A percentile compares a stretch with the other conserved stretches of the same genome.
Evolutionary conservation across 2,113 vertebrate species (phyloP).

Genomic region (zebrafish (Danio rerio)): DNA sequence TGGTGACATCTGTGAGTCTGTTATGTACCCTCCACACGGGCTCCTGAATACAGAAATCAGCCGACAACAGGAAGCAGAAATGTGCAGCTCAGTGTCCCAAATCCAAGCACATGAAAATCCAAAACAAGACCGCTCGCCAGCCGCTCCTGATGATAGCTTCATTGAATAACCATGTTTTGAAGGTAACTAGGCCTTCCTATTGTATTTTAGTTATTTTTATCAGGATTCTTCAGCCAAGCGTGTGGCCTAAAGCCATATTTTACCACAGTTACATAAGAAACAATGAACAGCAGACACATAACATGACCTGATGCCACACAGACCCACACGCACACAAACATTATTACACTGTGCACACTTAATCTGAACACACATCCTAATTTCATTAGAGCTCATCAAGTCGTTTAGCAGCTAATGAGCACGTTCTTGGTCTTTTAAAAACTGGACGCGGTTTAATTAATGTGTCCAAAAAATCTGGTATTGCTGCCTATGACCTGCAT

Average conservation of each 20-base stretch:
- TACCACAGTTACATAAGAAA: neutral
- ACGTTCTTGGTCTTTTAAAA: neutral
- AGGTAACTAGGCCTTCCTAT: neutral
- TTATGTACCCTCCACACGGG: neutral
- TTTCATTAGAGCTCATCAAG: conserved; percentile 23
- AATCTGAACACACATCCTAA: conserved; percentile 12
- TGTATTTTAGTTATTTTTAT: conserved; percentile 22
- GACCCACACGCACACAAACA: neutral
- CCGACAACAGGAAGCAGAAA: neutral
- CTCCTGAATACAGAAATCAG: conserved; percentile 1
- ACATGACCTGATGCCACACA: neutral
- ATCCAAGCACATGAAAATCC: neutral
- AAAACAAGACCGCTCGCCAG: neutral
- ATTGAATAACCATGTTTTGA: conserved; percentile 21
- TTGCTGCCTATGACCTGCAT: conserved; percentile 6
- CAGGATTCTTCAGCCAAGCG: neutral
- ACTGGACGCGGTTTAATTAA: conserved; percentile 2
- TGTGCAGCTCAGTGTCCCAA: neutral
- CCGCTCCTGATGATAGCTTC: conserved; percentile 15
- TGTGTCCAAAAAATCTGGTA: neutral
- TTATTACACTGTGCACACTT: conserved; percentile 3
- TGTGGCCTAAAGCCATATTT: conserved; percentile 8
- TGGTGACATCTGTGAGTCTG: neutral
- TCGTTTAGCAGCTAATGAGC: conserved; percentile 15
- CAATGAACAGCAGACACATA: conserved; percentile 15